Evolutionary conservation across 2,888 invertebrate species (phyloP).

Genomic region (Hemistola chrysoprasaria): DNA sequence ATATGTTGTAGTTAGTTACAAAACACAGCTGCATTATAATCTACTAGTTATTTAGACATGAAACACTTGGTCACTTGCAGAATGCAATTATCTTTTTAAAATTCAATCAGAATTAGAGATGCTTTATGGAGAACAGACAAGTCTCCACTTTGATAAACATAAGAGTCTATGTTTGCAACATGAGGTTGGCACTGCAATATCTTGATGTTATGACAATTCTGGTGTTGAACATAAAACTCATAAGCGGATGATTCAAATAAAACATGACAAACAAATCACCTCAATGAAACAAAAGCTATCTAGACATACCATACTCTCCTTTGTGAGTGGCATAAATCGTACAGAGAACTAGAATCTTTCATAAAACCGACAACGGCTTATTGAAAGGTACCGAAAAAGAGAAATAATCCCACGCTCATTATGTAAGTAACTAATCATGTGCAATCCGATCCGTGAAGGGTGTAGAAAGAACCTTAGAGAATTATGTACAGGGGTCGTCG

Average conservation of each 20-base stretch:
- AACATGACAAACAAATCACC: conserved; percentile 3
- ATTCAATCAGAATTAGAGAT: too few species aligned
- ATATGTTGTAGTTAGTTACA: conserved; percentile 14
- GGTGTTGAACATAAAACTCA: conserved; percentile 8
- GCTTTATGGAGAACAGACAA: neutral
- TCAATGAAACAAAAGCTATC: conserved; percentile 1
- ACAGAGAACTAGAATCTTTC: conserved; percentile 9
- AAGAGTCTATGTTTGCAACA: conserved; percentile 3
- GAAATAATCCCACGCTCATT: conserved; percentile 12
- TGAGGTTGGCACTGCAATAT: conserved; percentile 2
- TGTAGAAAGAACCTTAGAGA: conserved; percentile 66
- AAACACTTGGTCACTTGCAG: conserved; percentile 7
- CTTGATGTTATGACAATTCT: neutral
- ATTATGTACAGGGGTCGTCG: conserved; percentile 79
- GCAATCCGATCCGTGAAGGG: conserved; percentile 39
- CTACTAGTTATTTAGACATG: conserved; percentile 11
- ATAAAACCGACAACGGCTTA: conserved; percentile 1
- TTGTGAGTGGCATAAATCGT: neutral
- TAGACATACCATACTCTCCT: conserved; percentile 2
- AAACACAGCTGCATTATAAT: conserved; percentile 7
- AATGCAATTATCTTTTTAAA: neutral
- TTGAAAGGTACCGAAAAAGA: conserved; percentile 11
- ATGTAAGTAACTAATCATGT: conserved; percentile 15
- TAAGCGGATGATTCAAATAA: conserved; percentile 2
- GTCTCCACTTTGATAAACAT: neutral